A percentile compares a stretch with the other conserved stretches of the same genome.
Conservation (phyloP, 2,113 vertebrate species). For the Thermophis baileyi region DNA sequence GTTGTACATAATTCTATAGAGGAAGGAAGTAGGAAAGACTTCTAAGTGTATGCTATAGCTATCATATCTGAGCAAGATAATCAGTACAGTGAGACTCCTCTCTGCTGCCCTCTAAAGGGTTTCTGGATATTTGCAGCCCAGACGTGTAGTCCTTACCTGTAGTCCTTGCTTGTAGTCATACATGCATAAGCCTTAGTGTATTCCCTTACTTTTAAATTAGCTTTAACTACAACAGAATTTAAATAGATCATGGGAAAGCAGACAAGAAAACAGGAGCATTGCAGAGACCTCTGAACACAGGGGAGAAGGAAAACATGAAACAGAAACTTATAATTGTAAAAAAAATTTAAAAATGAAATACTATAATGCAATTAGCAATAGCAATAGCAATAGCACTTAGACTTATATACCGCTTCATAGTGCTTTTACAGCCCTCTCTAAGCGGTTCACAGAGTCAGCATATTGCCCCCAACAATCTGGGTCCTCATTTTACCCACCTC, state of each 20-base stretch:
- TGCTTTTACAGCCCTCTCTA: no score
- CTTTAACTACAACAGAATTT: not conserved
- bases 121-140: not conserved
- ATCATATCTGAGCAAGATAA: not conserved
- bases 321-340: not conserved
- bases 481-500: no score
- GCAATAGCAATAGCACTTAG: no score
- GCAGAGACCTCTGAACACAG: not conserved
- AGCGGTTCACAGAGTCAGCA: no score
- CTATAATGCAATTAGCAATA: no score
- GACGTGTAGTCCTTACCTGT: not conserved
- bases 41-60: not conserved
- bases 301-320: not conserved
- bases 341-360: not conserved
- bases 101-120: not conserved
- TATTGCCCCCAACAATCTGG: no score
- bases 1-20: not conserved
- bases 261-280: not conserved
- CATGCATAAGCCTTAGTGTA: not conserved
- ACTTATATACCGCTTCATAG: no score
- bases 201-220: not conserved
- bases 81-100: not conserved
- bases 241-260: not conserved
- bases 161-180: not conserved
- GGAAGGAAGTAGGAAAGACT: not conserved